A percentile compares a stretch with the other conserved stretches of the same genome.
Evolutionary conservation across 2,113 vertebrate genomes (phyloP).

Genomic region (Onychorhynchus coronatus): DNA sequence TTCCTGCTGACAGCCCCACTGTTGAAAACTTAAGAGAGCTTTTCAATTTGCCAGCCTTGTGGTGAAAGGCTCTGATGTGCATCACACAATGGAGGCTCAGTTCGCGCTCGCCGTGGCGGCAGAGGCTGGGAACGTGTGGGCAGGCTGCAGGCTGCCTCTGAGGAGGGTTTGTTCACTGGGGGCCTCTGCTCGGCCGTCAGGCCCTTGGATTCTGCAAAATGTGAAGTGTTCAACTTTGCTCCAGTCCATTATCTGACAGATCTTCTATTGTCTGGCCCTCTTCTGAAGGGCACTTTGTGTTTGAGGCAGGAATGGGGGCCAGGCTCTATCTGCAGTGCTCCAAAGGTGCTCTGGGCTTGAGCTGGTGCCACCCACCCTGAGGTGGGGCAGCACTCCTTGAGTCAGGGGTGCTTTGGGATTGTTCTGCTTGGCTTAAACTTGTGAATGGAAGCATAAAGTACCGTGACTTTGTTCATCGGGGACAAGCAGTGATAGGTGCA

Average conservation of each 20-base stretch:
- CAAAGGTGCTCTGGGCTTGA: background rate
- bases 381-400: background rate
- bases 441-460: background rate
- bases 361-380: background rate
- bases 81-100: constrained; percentile 22
- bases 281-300: constrained; percentile 1
- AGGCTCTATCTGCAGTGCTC: background rate
- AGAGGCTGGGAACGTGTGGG: constrained; percentile 12
- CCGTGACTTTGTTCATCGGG: background rate
- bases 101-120: background rate
- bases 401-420: background rate
- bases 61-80: constrained; percentile 6
- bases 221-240: constrained; percentile 25
- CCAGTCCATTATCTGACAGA: constrained; percentile 35
- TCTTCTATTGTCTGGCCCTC: background rate
- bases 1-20: background rate
- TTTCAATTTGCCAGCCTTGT: constrained; percentile 28
- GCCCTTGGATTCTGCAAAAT: constrained; percentile 11
- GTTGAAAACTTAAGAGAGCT: constrained; percentile 13
- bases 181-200: background rate
- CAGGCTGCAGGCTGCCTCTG: constrained; percentile 22
- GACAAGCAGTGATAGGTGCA: background rate
- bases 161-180: constrained; percentile 27
- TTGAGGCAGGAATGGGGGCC: background rate
- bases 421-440: background rate